Conservation (phyloP, 2,113 vertebrate species). For the Maccullochella peelii region DNA sequence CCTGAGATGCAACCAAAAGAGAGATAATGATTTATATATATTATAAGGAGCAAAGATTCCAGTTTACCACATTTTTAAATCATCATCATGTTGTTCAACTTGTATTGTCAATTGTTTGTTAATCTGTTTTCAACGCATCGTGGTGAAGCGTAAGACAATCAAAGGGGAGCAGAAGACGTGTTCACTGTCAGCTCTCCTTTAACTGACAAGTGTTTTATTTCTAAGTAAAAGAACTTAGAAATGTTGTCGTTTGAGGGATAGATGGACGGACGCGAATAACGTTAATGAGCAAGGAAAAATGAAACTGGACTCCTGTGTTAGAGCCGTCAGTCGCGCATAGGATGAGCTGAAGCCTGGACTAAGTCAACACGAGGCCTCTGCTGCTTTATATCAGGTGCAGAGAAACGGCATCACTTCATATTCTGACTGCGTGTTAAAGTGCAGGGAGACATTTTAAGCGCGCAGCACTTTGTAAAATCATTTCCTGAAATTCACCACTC, state of each 20-base stretch:
- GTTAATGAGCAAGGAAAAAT: neutral
- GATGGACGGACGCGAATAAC: neutral
- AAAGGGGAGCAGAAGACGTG: too few relatives aligned
- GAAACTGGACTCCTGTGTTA: neutral
- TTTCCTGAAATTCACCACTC: too few relatives aligned
- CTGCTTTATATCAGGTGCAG: neutral
- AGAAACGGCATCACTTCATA: neutral
- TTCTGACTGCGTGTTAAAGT: too few relatives aligned
- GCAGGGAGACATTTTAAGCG: neutral
- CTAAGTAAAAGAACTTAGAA: too few relatives aligned
- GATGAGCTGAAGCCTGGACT: neutral
- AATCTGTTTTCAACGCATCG: neutral
- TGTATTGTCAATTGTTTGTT: neutral
- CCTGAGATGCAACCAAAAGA: neutral
- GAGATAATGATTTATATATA: neutral
- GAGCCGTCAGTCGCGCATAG: neutral
- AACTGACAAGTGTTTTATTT: too few relatives aligned
- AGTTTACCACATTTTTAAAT: too few relatives aligned
- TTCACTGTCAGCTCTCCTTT: too few relatives aligned
- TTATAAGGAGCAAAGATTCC: neutral
- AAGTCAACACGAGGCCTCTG: too few relatives aligned
- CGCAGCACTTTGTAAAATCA: too few relatives aligned
- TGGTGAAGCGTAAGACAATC: neutral
- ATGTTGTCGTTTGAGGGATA: too few relatives aligned
- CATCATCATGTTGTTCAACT: too few relatives aligned